Percentiles rank a stretch among this genome's conserved stretches.
Evolutionary conservation across 2,888 invertebrate genomes (phyloP).

Genomic region (Branchipolynoe longqiensis): DNA sequence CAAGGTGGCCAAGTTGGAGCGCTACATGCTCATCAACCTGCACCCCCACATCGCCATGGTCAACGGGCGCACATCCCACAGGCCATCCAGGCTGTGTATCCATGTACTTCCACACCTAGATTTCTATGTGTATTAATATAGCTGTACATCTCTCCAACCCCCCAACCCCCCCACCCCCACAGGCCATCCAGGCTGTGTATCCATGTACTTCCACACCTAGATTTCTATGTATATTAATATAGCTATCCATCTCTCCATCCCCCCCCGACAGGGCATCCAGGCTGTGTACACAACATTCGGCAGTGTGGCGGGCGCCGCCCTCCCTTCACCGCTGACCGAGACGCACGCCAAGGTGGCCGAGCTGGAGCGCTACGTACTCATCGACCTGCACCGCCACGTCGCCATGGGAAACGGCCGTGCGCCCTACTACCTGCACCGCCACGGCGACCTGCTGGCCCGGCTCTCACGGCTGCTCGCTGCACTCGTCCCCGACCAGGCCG

Average conservation of each 20-base stretch:
- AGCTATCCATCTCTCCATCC: too few species aligned
- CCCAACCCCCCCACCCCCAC: too few species aligned
- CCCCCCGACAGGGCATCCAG: slow-evolving; percentile 51
- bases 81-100: too few species aligned
- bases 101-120: too few species aligned
- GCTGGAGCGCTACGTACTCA: slow-evolving; percentile 59
- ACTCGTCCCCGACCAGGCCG: neutral
- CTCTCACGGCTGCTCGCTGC: neutral
- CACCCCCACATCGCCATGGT: slow-evolving; percentile 57
- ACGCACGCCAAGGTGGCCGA: slow-evolving; percentile 56
- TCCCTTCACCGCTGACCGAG: slow-evolving; percentile 47
- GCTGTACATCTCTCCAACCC: too few species aligned
- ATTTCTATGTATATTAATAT: too few species aligned
- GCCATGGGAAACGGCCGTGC: slow-evolving; percentile 50
- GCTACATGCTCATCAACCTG: slow-evolving; percentile 59
- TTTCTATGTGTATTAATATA: too few species aligned
- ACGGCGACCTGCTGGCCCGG: slow-evolving; percentile 23
- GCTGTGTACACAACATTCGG: slow-evolving; percentile 14
- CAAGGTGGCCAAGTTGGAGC: slow-evolving; percentile 61
- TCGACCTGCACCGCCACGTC: slow-evolving; percentile 61
- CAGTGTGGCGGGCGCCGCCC: neutral
- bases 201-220: too few species aligned
- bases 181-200: too few species aligned
- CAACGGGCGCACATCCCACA: slow-evolving; percentile 57
- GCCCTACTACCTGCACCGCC: slow-evolving; percentile 60